Evolutionary conservation across 2,888 invertebrate species (phyloP).

Genomic region (Hydrotaea diabolus): DNA sequence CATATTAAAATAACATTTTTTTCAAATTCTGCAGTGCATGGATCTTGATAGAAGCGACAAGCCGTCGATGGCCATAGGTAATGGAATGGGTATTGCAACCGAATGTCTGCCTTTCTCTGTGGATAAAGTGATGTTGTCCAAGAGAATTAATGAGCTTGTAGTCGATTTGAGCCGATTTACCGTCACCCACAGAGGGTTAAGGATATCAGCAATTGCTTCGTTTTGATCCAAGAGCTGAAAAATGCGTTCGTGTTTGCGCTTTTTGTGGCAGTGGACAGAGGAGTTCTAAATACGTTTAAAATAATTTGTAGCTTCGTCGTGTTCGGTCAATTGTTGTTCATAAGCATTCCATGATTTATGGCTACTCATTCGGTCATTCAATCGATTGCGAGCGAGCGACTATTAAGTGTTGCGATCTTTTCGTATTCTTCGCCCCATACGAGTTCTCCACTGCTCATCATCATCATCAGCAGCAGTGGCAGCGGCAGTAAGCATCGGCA

Average conservation of each 20-base stretch:
- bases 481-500: slow-evolving; percentile 49
- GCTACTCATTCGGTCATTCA: slow-evolving; percentile 60
- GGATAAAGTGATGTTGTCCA: too few species aligned
- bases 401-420: slow-evolving; percentile 4
- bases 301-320: slow-evolving; percentile 76
- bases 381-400: slow-evolving; percentile 37
- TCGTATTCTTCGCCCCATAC: neutral
- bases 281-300: slow-evolving; percentile 52
- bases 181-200: slow-evolving; percentile 33
- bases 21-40: too few species aligned
- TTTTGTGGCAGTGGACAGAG: slow-evolving; percentile 1
- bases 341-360: slow-evolving; percentile 76
- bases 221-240: neutral
- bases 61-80: too few species aligned
- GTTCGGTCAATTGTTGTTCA: slow-evolving; percentile 78
- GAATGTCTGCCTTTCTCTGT: too few species aligned
- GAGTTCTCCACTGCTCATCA: slow-evolving; percentile 51
- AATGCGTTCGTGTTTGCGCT: slow-evolving; percentile 25
- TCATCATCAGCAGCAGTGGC: slow-evolving; percentile 2
- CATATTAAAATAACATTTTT: too few species aligned
- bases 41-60: too few species aligned
- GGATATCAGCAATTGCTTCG: neutral
- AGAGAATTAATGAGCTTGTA: too few species aligned
- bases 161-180: too few species aligned
- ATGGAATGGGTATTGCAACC: too few species aligned